These are phyloP conservation scores for Diprion similis DNA, from an alignment of 1,140 invertebrate species.

Conservation along the genomic window DNA sequence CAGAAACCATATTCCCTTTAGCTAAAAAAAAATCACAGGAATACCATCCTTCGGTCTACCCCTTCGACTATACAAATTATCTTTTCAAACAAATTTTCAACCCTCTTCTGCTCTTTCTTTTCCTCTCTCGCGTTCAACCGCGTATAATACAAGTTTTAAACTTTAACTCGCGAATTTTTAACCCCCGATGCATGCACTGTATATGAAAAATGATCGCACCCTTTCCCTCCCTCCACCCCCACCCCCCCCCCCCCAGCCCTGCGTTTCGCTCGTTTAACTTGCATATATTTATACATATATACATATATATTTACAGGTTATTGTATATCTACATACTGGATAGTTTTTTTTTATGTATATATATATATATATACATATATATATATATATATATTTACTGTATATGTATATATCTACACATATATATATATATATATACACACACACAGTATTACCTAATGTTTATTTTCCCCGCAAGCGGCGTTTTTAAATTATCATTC, in stretches of 20 bases:
- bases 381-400: not conserved
- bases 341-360: not conserved
- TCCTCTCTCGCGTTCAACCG: not conserved
- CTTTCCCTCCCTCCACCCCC: not conserved
- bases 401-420: conserved; percentile 1
- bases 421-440: conserved; percentile 12
- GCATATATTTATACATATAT: conserved; percentile 13
- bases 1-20: too few relatives aligned
- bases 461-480: conserved; percentile 55
- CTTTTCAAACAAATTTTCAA: not conserved
- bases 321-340: not conserved
- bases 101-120: conserved; percentile 8
- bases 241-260: conserved; percentile 23
- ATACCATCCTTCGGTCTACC: too few relatives aligned
- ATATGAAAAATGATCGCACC: too few relatives aligned
- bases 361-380: not conserved
- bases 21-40: too few relatives aligned
- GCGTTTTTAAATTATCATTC: conserved; percentile 54
- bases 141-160: too few relatives aligned
- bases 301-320: conserved; percentile 12
- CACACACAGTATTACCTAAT: conserved; percentile 30
- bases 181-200: too few relatives aligned
- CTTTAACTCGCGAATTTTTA: too few relatives aligned
- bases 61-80: not conserved
- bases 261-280: conserved; percentile 29